phyloP scores from a whole-genome alignment of 1,140 invertebrate species.

The Cydia strobilella region DNA sequence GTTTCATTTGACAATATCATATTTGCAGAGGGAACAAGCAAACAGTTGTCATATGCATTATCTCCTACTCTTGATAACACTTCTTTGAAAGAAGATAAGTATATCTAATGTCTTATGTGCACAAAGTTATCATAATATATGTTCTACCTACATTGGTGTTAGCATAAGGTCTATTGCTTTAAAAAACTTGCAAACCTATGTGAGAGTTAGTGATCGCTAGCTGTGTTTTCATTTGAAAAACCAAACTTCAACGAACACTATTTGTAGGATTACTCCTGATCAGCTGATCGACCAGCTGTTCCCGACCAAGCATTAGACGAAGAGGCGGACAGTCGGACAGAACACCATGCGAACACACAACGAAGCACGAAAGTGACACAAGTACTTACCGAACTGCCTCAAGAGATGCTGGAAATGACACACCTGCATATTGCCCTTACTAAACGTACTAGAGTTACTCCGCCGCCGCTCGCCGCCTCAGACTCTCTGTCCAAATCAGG shows the following conservation, averaged over 20 bases:
- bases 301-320: slow-evolving; percentile 20
- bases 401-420: slow-evolving; percentile 81
- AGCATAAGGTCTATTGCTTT: neutral
- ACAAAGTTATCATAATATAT: neutral
- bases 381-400: slow-evolving; percentile 79
- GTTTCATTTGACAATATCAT: slow-evolving; percentile 19
- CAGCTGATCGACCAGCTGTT: neutral
- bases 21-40: slow-evolving; percentile 13
- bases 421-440: slow-evolving; percentile 78
- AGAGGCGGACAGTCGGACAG: slow-evolving; percentile 18
- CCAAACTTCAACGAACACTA: neutral
- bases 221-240: neutral
- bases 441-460: slow-evolving; percentile 62
- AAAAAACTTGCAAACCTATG: neutral
- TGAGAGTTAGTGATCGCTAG: slow-evolving; percentile 2
- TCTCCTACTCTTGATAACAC: slow-evolving; percentile 13
- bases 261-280: neutral
- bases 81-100: slow-evolving; percentile 9
- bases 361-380: slow-evolving; percentile 39
- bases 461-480: slow-evolving; percentile 58
- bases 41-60: slow-evolving; percentile 18
- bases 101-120: slow-evolving; percentile 10
- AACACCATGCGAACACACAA: slow-evolving; percentile 38
- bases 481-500: slow-evolving; percentile 76
- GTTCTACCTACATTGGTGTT: neutral